Percentiles rank a stretch among this genome's conserved stretches.
phyloP scores from a whole-genome alignment of 2,888 invertebrate genomes.

The Monoplex corrugatus region DNA sequence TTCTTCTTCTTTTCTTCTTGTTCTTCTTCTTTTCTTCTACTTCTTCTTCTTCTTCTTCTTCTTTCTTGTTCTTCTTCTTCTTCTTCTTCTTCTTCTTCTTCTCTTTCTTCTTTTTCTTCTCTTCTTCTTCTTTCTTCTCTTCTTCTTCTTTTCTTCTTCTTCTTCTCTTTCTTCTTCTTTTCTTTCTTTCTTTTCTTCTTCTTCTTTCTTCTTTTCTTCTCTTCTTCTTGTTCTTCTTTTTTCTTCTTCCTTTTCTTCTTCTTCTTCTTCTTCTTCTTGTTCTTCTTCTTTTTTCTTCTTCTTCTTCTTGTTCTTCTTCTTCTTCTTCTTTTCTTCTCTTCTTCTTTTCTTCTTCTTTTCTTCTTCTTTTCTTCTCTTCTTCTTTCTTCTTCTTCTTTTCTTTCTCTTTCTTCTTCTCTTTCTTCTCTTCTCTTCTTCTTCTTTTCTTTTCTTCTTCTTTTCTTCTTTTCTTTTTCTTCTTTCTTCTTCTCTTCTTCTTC shows the following conservation, averaged over 20 bases:
- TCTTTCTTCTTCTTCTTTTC: neutral
- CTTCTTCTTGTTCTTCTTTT: neutral
- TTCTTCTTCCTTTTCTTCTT: neutral
- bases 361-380: slow-evolving; percentile 5
- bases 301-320: neutral
- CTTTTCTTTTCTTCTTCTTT: neutral
- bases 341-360: neutral
- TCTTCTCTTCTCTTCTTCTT: neutral
- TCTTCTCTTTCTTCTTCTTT: neutral
- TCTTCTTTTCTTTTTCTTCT: neutral
- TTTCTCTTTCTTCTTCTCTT: too few species aligned
- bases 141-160: neutral
- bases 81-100: too few species aligned
- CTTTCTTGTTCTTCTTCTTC: too few species aligned
- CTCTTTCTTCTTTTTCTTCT: neutral
- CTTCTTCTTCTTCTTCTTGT: neutral
- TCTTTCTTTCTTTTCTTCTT: neutral
- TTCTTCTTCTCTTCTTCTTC: neutral
- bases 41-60: too few species aligned
- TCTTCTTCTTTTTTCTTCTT: neutral
- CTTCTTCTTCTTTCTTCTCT: neutral
- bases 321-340: neutral
- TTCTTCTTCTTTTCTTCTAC: too few species aligned
- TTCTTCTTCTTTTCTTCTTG: too few species aligned
- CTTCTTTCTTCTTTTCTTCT: neutral